phyloP scores from a whole-genome alignment of 2,797 vertebrate species.

The Typhlichthys eigenmanni region DNA sequence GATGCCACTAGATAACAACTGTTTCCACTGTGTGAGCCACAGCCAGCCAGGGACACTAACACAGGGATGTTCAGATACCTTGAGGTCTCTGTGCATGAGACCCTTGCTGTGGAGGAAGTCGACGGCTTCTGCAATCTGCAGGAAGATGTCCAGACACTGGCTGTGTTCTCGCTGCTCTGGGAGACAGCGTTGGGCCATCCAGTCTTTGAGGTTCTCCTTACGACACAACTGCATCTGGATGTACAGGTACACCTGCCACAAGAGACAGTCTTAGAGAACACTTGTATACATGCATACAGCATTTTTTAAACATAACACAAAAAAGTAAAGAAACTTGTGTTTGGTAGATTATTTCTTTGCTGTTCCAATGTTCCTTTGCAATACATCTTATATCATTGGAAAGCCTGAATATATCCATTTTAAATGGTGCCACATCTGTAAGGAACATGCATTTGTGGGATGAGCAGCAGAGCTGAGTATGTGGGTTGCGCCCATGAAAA shows the following conservation, averaged over 20 bases:
- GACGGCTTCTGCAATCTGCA: constrained; percentile 96
- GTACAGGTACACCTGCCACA: constrained; percentile 88
- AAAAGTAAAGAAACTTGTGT: too few species aligned
- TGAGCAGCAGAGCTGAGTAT: too few species aligned
- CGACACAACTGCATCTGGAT: constrained; percentile 99
- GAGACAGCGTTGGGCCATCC: constrained; percentile 88
- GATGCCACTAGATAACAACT: background rate
- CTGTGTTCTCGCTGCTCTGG: constrained; percentile 87
- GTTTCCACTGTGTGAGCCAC: too few species aligned
- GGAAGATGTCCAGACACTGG: constrained; percentile 91
- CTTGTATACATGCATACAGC: background rate
- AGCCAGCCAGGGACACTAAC: too few species aligned
- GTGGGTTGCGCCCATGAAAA: too few species aligned
- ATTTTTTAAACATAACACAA: too few species aligned
- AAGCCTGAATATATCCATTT: too few species aligned
- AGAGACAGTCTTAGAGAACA: background rate
- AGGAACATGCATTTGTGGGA: too few species aligned
- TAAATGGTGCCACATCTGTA: too few species aligned
- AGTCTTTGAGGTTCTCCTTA: constrained; percentile 98
- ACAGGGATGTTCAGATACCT: constrained; percentile 75
- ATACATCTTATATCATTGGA: too few species aligned
- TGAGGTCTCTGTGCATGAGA: constrained; percentile 98
- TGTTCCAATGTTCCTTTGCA: too few species aligned
- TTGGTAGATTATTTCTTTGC: too few species aligned
- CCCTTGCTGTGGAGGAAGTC: constrained; percentile 96